Conservation (phyloP, 2,113 vertebrate genomes). For the Tetrax tetrax region DNA sequence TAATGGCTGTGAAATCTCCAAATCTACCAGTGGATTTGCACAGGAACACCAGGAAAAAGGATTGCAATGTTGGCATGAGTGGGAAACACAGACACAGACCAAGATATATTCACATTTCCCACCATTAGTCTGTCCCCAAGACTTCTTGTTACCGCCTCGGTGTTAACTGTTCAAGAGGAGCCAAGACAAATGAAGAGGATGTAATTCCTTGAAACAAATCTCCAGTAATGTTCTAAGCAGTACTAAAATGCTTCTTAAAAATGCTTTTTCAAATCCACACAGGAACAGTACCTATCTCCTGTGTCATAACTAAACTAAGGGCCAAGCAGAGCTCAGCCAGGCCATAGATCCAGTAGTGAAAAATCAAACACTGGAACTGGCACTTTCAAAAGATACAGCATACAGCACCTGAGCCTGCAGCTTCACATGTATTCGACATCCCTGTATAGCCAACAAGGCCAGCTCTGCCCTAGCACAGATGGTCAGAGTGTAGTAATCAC, state of each 20-base stretch:
- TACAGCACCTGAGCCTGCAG: accelerated
- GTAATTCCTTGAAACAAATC: neutral
- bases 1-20: neutral
- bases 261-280: neutral
- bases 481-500: neutral
- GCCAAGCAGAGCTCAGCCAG: neutral
- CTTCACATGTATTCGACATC: neutral
- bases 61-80: neutral
- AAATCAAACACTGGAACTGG: neutral
- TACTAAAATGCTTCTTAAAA: neutral
- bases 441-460: neutral
- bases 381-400: neutral
- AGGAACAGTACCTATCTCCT: neutral
- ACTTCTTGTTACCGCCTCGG: neutral
- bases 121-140: neutral
- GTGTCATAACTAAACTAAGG: neutral
- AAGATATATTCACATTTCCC: neutral
- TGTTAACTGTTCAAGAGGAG: neutral
- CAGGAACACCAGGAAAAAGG: neutral
- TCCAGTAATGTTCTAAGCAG: neutral
- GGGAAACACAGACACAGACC: neutral
- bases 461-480: neutral
- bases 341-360: neutral
- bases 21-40: neutral
- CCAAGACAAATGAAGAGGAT: neutral